Evolutionary conservation across 2,113 vertebrate species (phyloP), one percentile per base, ranked within the genome.

Genomic region (Pollachius pollachius): DNA sequence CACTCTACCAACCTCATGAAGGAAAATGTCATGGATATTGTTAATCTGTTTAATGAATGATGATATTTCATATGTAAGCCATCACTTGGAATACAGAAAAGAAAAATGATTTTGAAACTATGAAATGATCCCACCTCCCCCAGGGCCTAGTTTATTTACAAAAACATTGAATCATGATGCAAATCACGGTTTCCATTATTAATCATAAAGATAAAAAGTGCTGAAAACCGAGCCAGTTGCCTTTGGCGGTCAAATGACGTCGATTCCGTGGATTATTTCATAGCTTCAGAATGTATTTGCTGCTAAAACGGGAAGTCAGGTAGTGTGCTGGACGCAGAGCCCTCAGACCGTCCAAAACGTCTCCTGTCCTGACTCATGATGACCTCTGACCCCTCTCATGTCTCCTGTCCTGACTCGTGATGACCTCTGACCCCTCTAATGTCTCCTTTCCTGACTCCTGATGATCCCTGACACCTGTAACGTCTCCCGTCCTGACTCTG

Each of bases 211-310:
- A 15, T 17, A 56, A 56, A 56, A 56, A 56, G 2, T 56, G 17
- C 15, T 12, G 64, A 66, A 75, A 9, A 52, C 60, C 21, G 75
- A 21, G 68, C 17, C 21, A 64, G 80, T 81, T 88, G 27, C 34
- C 65, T 11, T 52, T 73, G 27, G 27, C 58, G 52, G 52, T 56
- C 67, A 48, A 15, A 12, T 67, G 5, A 56, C 61, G 59, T 58
- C 54, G 72, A 56, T 64, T 27, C 0, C 61, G 80, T 56, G 63
- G 70, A 77, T 91, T 87, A 76, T 93, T 93, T 92, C 89, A 92
- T 90, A 91, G 90, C 86, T 93, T 92, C 89, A 90, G 90, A 92
- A 90, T 74, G 71, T 88, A 41, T 89, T 90, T 87, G 92, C 92
- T 93, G 92, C 92, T 93, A 91, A 88, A 86, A 90, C 75, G 80